Conservation (phyloP, 2,888 invertebrate genomes). For the Diploptera punctata region DNA sequence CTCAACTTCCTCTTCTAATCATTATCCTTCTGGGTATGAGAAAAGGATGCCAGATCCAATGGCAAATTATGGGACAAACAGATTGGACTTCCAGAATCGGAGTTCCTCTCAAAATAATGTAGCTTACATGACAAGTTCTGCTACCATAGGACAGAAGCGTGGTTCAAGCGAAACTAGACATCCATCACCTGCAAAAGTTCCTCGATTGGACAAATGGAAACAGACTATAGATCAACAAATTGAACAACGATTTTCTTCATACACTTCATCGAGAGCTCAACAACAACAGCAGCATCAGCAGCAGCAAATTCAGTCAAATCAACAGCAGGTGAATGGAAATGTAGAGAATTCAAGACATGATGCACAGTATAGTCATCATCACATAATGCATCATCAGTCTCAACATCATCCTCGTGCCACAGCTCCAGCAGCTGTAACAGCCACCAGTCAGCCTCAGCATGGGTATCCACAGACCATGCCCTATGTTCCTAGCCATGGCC, state of each 20-base stretch:
- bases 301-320: slow-evolving; percentile 1
- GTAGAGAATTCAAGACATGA: background rate
- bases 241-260: slow-evolving; percentile 59
- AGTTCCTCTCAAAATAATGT: background rate
- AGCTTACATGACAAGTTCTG: background rate
- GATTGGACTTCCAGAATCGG: background rate
- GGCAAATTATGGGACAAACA: background rate
- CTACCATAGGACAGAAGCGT: slow-evolving; percentile 33
- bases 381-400: slow-evolving; percentile 41
- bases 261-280: slow-evolving; percentile 46
- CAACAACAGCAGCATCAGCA: slow-evolving; percentile 29
- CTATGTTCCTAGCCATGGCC: slow-evolving; percentile 3
- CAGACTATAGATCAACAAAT: slow-evolving; percentile 62
- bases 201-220: slow-evolving; percentile 61
- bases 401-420: background rate
- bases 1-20: slow-evolving; percentile 14
- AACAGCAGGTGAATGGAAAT: slow-evolving; percentile 15
- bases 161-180: slow-evolving; percentile 16
- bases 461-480: slow-evolving; percentile 5
- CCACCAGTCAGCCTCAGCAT: background rate
- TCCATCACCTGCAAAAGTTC: slow-evolving; percentile 53
- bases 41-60: slow-evolving; percentile 26
- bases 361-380: slow-evolving; percentile 30
- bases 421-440: slow-evolving; percentile 15
- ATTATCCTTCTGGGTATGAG: slow-evolving; percentile 31